Percentiles rank a stretch among this genome's conserved stretches.
phyloP scores from a whole-genome alignment of 2,113 vertebrate genomes.

The Baryphthengus martii region DNA sequence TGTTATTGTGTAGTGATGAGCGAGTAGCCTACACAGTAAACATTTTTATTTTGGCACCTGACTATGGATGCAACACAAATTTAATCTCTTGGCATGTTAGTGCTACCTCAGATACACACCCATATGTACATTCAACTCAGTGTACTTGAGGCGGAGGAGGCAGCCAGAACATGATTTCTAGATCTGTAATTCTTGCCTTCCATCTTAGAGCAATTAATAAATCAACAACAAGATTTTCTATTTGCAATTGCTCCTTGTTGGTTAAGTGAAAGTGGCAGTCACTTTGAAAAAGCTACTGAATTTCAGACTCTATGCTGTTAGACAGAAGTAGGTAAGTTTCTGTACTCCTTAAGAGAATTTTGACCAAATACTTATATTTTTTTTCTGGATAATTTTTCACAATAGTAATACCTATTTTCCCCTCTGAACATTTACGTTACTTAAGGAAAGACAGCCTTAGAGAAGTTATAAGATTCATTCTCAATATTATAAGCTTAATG shows the following conservation, averaged over 20 bases:
- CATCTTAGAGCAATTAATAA: constrained; percentile 15
- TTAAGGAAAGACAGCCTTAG: neutral
- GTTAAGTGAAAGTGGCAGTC: neutral
- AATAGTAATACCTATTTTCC: neutral
- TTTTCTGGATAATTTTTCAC: neutral
- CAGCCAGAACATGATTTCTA: neutral
- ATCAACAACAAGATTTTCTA: neutral
- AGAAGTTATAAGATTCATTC: neutral
- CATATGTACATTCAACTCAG: neutral
- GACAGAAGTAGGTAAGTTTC: neutral
- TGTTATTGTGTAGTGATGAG: neutral
- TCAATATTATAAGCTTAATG: neutral
- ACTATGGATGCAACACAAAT: neutral
- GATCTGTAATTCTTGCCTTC: neutral
- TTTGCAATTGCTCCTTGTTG: neutral
- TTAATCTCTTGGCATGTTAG: neutral
- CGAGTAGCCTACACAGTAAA: neutral
- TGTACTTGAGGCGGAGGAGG: neutral
- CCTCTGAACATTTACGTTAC: neutral
- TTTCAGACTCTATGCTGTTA: too few relatives aligned
- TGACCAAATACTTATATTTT: neutral
- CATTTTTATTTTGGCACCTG: constrained; percentile 9
- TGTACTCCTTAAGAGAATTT: neutral
- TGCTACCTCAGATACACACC: neutral
- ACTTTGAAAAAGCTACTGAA: neutral